Percentiles rank a stretch among this genome's conserved stretches.
Evolutionary conservation across 2,797 vertebrate species (phyloP).

Genomic region (Takifugu ocellatus): DNA sequence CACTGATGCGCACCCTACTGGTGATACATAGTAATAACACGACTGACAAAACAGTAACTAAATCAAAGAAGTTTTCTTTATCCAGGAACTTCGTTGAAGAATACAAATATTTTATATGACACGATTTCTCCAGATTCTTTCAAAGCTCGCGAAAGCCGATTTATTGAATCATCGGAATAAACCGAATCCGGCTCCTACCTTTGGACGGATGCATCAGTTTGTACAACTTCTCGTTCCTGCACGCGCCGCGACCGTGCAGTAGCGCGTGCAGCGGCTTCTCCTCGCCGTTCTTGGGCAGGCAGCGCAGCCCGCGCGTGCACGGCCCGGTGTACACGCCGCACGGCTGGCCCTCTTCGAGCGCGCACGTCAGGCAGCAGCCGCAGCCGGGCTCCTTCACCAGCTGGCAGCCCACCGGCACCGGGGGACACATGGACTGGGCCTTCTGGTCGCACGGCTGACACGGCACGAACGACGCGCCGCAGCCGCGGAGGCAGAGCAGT

Average conservation of each 20-base stretch:
- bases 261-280: slow-evolving; percentile 94
- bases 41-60: too few species aligned
- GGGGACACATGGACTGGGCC: slow-evolving; percentile 86
- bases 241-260: slow-evolving; percentile 88
- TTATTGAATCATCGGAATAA: background rate
- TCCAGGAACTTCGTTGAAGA: too few species aligned
- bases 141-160: background rate
- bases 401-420: slow-evolving; percentile 85
- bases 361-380: slow-evolving; percentile 95
- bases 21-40: too few species aligned
- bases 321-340: slow-evolving; percentile 95
- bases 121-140: too few species aligned
- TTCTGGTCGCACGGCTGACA: slow-evolving; percentile 91
- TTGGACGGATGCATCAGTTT: slow-evolving; percentile 70
- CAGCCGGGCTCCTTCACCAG: slow-evolving; percentile 94
- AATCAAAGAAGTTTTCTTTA: too few species aligned
- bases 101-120: too few species aligned
- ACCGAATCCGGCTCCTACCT: slow-evolving; percentile 48
- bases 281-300: slow-evolving; percentile 88
- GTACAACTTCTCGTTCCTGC: slow-evolving; percentile 88
- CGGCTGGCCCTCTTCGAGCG: slow-evolving; percentile 85
- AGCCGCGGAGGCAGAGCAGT: slow-evolving; percentile 72
- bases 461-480: slow-evolving; percentile 81
- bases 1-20: background rate
- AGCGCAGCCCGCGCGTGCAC: slow-evolving; percentile 88